phyloP scores from a whole-genome alignment of 2,888 invertebrate species.

The Latheticus oryzae region DNA sequence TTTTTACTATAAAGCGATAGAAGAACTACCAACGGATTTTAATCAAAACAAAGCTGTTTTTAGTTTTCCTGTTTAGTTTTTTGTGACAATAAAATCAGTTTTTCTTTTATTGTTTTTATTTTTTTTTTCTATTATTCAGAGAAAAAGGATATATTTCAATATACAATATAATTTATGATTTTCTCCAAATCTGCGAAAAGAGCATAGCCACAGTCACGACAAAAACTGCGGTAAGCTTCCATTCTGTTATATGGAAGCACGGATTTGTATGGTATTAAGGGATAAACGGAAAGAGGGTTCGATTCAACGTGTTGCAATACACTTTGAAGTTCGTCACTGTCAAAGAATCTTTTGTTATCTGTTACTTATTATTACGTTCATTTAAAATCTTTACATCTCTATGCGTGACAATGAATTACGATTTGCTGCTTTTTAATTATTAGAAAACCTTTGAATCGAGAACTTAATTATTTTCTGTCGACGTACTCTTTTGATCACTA shows the following conservation, averaged over 20 bases:
- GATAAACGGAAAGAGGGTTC: slow-evolving; percentile 62
- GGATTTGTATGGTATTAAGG: slow-evolving; percentile 65
- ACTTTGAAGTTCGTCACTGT: slow-evolving; percentile 65
- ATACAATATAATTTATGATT: slow-evolving; percentile 50
- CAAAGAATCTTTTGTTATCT: slow-evolving; percentile 66
- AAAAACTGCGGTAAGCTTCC: slow-evolving; percentile 62
- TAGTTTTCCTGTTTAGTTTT: slow-evolving; percentile 35
- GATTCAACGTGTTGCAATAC: slow-evolving; percentile 61
- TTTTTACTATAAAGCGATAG: slow-evolving; percentile 19
- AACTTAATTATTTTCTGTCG: slow-evolving; percentile 50
- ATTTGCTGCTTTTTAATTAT: slow-evolving; percentile 66
- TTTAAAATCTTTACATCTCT: slow-evolving; percentile 61
- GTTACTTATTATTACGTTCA: slow-evolving; percentile 66
- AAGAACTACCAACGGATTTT: slow-evolving; percentile 9
- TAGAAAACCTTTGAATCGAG: slow-evolving; percentile 61
- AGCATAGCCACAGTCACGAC: slow-evolving; percentile 60
- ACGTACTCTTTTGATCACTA: slow-evolving; percentile 15
- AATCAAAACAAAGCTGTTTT: slow-evolving; percentile 24
- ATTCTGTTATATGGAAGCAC: slow-evolving; percentile 62
- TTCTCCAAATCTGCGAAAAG: slow-evolving; percentile 58
- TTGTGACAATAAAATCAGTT: slow-evolving; percentile 23
- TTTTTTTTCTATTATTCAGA: slow-evolving; percentile 17
- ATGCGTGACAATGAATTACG: slow-evolving; percentile 64
- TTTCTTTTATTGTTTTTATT: slow-evolving; percentile 12
- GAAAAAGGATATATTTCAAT: slow-evolving; percentile 1